A percentile compares a stretch with the other conserved stretches of the same genome.
phyloP scores from a whole-genome alignment of 2,888 invertebrate species.

The Nysson spinosus region DNA sequence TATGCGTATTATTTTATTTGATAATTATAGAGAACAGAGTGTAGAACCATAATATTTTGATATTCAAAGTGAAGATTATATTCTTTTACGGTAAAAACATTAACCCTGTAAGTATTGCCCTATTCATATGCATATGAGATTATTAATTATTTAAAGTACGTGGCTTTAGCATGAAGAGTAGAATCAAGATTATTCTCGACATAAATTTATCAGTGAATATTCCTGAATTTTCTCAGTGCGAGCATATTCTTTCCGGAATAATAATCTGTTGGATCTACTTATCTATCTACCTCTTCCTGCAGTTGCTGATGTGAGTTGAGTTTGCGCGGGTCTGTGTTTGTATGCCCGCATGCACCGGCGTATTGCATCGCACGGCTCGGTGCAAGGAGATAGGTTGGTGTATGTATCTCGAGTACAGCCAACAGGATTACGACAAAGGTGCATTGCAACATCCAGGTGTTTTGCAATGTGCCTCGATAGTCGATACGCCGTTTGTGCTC shows the following conservation, averaged over 20 bases:
- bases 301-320: no score
- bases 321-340: conserved; percentile 21
- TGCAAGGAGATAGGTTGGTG: conserved; percentile 6
- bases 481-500: conserved; percentile 53
- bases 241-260: conserved; percentile 24
- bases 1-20: no score
- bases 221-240: conserved; percentile 19
- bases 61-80: no score
- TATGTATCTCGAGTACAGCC: conserved; percentile 29
- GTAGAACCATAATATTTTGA: no score
- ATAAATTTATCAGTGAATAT: conserved; percentile 1
- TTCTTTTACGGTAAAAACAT: no score
- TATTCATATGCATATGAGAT: no score
- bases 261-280: conserved; percentile 22
- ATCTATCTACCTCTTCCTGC: conserved; percentile 31
- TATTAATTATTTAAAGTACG: no score
- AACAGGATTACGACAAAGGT: conserved; percentile 47
- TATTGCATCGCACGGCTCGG: conserved; percentile 11
- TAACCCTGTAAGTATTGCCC: no score
- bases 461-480: conserved; percentile 56
- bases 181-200: conserved; percentile 14
- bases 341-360: conserved; percentile 7
- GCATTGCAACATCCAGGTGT: conserved; percentile 57
- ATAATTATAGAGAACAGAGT: no score
- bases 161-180: no score